Evolutionary conservation across 1,140 invertebrate genomes (phyloP), one percentile per base, ranked within the genome.

Genomic region (Cydia amplana): DNA sequence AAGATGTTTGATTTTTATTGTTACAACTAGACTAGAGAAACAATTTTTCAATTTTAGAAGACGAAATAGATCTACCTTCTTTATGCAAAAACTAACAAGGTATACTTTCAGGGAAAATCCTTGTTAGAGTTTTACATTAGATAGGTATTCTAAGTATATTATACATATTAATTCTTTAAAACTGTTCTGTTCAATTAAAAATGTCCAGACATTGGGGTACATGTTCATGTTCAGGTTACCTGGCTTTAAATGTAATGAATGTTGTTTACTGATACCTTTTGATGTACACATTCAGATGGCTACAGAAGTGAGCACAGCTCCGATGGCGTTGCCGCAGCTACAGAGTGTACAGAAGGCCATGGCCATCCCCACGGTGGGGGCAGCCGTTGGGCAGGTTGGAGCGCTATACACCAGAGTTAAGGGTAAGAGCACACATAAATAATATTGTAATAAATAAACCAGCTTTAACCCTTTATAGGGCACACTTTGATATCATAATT

Each of bases 311-410:
- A 83, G 85, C 76, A 36, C 84, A 77, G 77, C 84, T 10, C 83
- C 83, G 16, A 64, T 78, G 70, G 51, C 80, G 9, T 79, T 90
- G 76, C 77, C 81, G 2, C 88, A 87, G 70, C 77, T 91, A 32
- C 89, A 92, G 77, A 90, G 88, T 0, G 87, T 92, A 3, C 90
- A 92, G 82, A 91, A 90, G 73, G 90, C 82, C n/a, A 91, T 92
- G 90, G 84, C 88, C 1, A 23, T 92, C 10, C 90, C 90, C 16
- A 85, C 89, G 51, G 88, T 92, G 4, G 89, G 78, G 9, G 90
- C 90, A 9, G 90, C 91, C 7, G 89, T 91, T 3, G 91, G 85
- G 2, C 91, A 92, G 78, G 87, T 92, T 64, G 87, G 89, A 18
- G 89, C 89, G 40, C 77, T 92, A 63, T 92, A 92, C 76, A 82